These are phyloP conservation scores for Troides aeacus DNA, from an alignment of 2,888 invertebrate species.

Conservation along the genomic window DNA sequence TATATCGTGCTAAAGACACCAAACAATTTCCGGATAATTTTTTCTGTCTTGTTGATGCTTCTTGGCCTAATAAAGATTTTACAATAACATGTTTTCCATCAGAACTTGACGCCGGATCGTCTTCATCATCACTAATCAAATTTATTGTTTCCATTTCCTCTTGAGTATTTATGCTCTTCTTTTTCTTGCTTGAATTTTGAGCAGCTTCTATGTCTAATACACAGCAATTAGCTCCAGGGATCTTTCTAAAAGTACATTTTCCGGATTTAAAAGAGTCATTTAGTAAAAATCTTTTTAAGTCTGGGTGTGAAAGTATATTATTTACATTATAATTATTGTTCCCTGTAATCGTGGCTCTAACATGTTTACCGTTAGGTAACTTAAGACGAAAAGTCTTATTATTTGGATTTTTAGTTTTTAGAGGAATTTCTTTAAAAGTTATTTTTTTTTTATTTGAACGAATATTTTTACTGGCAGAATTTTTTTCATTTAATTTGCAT, in stretches of 20 bases:
- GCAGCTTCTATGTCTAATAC: neutral
- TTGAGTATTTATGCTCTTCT: slow-evolving; percentile 31
- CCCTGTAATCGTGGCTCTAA: slow-evolving; percentile 60
- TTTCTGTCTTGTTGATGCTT: slow-evolving; percentile 46
- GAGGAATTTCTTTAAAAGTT: slow-evolving; percentile 47
- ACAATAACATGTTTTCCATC: slow-evolving; percentile 53
- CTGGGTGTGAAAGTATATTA: slow-evolving; percentile 52
- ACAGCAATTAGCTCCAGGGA: slow-evolving; percentile 40
- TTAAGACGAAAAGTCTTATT: slow-evolving; percentile 53
- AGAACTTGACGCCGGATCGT: slow-evolving; percentile 31
- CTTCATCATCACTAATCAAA: slow-evolving; percentile 69
- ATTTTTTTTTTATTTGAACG: slow-evolving; percentile 4
- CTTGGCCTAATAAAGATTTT: slow-evolving; percentile 39
- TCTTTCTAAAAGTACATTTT: slow-evolving; percentile 53
- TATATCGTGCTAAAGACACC: slow-evolving; percentile 45
- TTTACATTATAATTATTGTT: slow-evolving; percentile 49
- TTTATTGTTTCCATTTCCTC: slow-evolving; percentile 58
- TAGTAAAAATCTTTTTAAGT: slow-evolving; percentile 49
- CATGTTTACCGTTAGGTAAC: slow-evolving; percentile 56
- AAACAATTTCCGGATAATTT: slow-evolving; percentile 52
- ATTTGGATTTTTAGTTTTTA: slow-evolving; percentile 37
- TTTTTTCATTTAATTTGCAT: neutral
- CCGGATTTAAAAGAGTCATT: slow-evolving; percentile 44
- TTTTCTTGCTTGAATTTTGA: neutral
- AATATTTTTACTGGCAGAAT: neutral